Evolutionary conservation across 2,797 vertebrate species (phyloP), one percentile per base, ranked within the genome.

Genomic region (Lacerta bilineata): DNA sequence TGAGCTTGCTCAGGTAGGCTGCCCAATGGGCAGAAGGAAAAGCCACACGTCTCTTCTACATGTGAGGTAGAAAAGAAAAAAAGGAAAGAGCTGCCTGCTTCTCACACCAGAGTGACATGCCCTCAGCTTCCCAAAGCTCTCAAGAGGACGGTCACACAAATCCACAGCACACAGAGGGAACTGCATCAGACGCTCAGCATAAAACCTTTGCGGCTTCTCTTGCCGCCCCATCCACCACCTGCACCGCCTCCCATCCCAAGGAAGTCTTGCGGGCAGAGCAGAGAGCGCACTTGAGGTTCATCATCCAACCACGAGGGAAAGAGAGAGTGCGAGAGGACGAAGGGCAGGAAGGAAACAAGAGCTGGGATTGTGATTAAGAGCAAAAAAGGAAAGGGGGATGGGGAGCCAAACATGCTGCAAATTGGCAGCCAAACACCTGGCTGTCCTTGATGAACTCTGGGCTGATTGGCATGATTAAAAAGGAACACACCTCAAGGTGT

Each of bases 261-360:
- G 86, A 93, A 91, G 71, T 66, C n/a, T 83, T 87, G 74, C 25
- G 68, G 90, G 61, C 84, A 90, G 66, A 94, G 89, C 46, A 89
- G 81, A 76, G 85, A 92, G 83, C 46, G 89, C 64, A 55, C 84
- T 88, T 91, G 78, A 89, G 93, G 88, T 93, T 41, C 33, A 46
- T 59, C 25, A 46, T 9, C 23, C 61, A 80, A 83, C 84, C 84
- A 59, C 5, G 18, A 80, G 80, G 87, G 92, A 88, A 89, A 92
- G 29, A 69, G 29, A 41, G 85, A 1, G 20, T 59, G 64, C 59
- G 76, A 81, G 46, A 27, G 72, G 71, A 74, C 2, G 5, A 33
- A 74, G 39, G 72, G 72, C 79, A 64, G 79, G 90, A 83, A 92
- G 75, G 91, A 91, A 90, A 90, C 78, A 50, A 50, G 74, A 91